Base-by-base conservation (phyloP, 2,797 vertebrate genomes). In the Danio aesculapii region DNA sequence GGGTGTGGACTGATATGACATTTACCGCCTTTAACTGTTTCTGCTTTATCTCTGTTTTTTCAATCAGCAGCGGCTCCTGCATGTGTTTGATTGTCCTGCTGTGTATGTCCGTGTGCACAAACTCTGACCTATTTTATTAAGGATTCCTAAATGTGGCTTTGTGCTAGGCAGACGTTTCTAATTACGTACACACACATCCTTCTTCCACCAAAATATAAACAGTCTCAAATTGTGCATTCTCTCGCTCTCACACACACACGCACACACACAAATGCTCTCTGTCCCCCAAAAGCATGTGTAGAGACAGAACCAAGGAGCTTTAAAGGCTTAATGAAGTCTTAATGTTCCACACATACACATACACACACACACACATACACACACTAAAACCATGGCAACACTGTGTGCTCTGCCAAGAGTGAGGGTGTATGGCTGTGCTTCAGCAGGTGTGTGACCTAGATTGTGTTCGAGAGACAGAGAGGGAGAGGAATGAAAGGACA, bases 361-460 rank as follows among this genome's bases (percentile, higher is more conserved):
- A n/a, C 30, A 75, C 75, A 81, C 67, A 72, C 55, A 59, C 17
- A 58, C 53, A 62, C 66, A 79, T 30, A 71, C 19, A 70, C 71
- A 75, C 79, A 75, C 52, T 55, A 82, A 84, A 75, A 80, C 85
- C 85, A 86, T 84, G 73, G 85, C 83, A 86, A 84, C 85, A 86
- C 77, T 83, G 75, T 81, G 69, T 53, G 59, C 75, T 84, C 43
- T 86, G 85, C 84, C 84, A 85, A 83, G 77, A 86, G 79, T 84
- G 80, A 84, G 82, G 77, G 82, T 78, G 80, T 84, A 84, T 70
- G 64, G 77, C 73, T 66, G 62, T 84, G 80, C 82, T 85, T 87
- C 79, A 81, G 86, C 82, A 84, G 84, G 86, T 87, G 86, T 85
- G 86, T 87, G 84, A 83, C 83, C 82, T 81, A 83, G 84, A 79